Base-by-base conservation (phyloP, 2,113 vertebrate genomes). In the Falcunculus frontatus region DNA sequence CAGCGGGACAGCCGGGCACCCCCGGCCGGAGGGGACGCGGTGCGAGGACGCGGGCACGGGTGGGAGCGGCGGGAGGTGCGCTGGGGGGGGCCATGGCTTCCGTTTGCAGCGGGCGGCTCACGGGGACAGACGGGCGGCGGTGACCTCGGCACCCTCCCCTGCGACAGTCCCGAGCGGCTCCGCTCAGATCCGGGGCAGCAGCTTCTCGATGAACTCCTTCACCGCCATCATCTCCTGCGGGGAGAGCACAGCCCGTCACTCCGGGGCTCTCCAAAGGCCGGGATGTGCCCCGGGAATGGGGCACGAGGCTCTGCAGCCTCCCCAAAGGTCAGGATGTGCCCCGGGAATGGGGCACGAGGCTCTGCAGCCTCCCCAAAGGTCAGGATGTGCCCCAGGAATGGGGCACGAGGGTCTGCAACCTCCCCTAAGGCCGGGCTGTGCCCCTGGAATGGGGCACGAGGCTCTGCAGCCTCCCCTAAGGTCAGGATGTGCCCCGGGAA, bases 161-260 rank as follows among this genome's bases (percentile, higher is more conserved):
- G 97, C 96, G 86, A 98, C 98, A 97, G 98, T 98, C 96, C 96
- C 35, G 84, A 96, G 68, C 77, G 89, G 95, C 96, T 96, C 95
- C 89, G 93, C 98, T 99, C 98, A 99, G 98, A 99, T 98, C 69
- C 98, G 98, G 96, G 99, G 99, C 97, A 99, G 97, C 96, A 99
- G 96, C 97, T 99, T 99, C 98, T 99, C 98, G 30, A 99, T 99
- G 98, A 99, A 99, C 85, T 99, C 99, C 98, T 99, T 99, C 98
- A 99, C 99, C 6, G 98, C 98, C 79, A 97, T 97, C 99, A 99
- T 99, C 98, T 99, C 99, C 99, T 99, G 98, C 46, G 1, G 50
- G 32, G 7, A 55, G 60, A 0, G 4, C 56, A 2, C 16, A 6
- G 75, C 42, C 29, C 0, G 2, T 89, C 49, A 22, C 29, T 0